A percentile compares a stretch with the other conserved stretches of the same genome.
phyloP scores from a whole-genome alignment of 2,888 invertebrate species.

The Acronicta psi region DNA sequence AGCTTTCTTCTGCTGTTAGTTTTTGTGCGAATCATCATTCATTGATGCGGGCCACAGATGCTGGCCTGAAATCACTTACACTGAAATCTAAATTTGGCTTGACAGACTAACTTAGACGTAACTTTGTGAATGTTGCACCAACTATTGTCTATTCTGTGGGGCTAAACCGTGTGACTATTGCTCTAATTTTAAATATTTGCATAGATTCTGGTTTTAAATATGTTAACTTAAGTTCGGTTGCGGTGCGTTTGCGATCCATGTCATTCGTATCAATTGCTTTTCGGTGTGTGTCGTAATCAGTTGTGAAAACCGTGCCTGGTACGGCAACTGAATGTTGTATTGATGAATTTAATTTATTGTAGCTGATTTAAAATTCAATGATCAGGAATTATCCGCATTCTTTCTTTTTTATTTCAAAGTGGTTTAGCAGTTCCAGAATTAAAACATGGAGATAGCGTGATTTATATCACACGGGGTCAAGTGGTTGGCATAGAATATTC shows the following conservation, averaged over 20 bases:
- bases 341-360: constrained; percentile 28
- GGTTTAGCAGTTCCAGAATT: too few species aligned
- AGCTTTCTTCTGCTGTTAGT: constrained; percentile 53
- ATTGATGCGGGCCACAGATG: not conserved
- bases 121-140: too few species aligned
- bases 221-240: constrained; percentile 47
- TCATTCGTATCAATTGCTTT: constrained; percentile 60
- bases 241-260: constrained; percentile 63
- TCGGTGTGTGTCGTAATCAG: constrained; percentile 46
- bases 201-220: too few species aligned
- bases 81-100: too few species aligned
- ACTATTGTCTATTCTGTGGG: too few species aligned
- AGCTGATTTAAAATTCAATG: constrained; percentile 26
- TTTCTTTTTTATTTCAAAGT: not conserved
- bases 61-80: not conserved
- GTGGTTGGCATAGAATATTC: not conserved
- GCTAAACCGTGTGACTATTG: not conserved
- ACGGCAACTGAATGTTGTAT: constrained; percentile 34
- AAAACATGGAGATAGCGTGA: not conserved
- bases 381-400: constrained; percentile 4
- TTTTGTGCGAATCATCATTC: constrained; percentile 24
- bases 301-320: constrained; percentile 49
- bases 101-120: too few species aligned
- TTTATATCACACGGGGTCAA: not conserved
- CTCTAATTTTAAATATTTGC: too few species aligned